Evolutionary conservation across 2,888 invertebrate species (phyloP).

Genomic region (Caenorhabditis virilis): DNA sequence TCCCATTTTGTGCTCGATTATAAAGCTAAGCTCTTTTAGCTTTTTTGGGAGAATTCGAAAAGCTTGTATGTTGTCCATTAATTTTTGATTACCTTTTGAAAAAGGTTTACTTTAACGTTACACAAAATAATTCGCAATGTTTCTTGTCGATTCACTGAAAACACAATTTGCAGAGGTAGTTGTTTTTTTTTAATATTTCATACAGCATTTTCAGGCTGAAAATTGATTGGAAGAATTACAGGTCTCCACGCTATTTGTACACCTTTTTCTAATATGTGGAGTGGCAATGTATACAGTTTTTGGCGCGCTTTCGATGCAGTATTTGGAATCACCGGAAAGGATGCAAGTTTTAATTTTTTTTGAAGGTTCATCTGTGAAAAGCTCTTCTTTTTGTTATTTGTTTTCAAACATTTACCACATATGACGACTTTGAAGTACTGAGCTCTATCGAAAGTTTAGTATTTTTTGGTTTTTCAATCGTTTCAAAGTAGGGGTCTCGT

Average conservation of each 20-base stretch:
- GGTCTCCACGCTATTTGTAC: conserved; percentile 62
- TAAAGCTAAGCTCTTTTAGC: neutral
- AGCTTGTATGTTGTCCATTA: too few relatives aligned
- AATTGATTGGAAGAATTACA: conserved; percentile 38
- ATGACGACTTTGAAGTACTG: too few relatives aligned
- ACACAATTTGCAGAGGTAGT: conserved; percentile 35
- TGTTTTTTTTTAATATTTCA: neutral
- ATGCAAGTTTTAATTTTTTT: conserved; percentile 20
- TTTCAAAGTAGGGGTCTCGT: too few relatives aligned
- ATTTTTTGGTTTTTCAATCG: too few relatives aligned
- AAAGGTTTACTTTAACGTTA: too few relatives aligned
- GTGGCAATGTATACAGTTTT: conserved; percentile 59
- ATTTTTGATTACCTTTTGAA: too few relatives aligned
- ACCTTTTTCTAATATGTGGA: conserved; percentile 54
- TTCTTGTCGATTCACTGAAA: conserved; percentile 43
- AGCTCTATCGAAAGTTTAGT: too few relatives aligned
- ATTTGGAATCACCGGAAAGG: conserved; percentile 51
- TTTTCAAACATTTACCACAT: neutral
- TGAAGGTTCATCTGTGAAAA: too few relatives aligned
- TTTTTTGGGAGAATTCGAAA: neutral
- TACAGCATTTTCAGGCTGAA: neutral
- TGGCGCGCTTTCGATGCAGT: conserved; percentile 60
- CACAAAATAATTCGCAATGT: too few relatives aligned
- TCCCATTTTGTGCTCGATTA: too few relatives aligned
- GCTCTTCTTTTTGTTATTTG: conserved; percentile 9